Evolutionary conservation across 2,797 vertebrate genomes (phyloP), one percentile per base, ranked within the genome.

Genomic region (Scarus forsteni): DNA sequence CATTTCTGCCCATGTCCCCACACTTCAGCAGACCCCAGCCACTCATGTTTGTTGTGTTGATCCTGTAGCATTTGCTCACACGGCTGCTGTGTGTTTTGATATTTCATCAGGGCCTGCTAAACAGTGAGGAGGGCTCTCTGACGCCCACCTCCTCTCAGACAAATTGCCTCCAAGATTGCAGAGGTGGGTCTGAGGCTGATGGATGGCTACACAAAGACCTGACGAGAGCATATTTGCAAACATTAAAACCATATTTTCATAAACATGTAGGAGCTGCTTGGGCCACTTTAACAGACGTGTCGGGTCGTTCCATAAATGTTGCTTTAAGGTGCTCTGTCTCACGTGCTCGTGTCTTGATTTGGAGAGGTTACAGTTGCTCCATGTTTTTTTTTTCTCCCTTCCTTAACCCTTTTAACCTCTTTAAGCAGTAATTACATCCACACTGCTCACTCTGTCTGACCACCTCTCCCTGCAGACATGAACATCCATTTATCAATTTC

Each of bases 121-220:
- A 88, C 90, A 87, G 85, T 80, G 85, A 93, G 92, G 92, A 93
- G 92, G 90, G 85, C 88, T 86, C 85, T 85, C 79, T 59, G 84
- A 86, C 91, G 89, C 92, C 93, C 92, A 91, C 91, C 91, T 92
- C 87, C 80, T 82, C 89, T 87, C 84, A 93, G 92, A 94, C 88
- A 92, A 93, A 94, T 93, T 90, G 90, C 91, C 89, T 93, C 79
- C 57, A 66, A 86, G 88, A 93, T 92, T 92, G 88, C 90, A 88
- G 89, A 92, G 93, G 92, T 90, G 92, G 90, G 87, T 89, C 88
- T 85, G 85, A 78, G 82, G 83, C 89, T 92, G 92, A 92, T 92
- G 88, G 89, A 93, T 93, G 89, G 84, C 70, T 83, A 85, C 83
- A 87, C 88, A 88, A 90, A 88, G 80, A 88, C 90, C 88, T 90